These are phyloP conservation scores for Heptranchias perlo DNA, from an alignment of 2,113 vertebrate species.

Conservation along the genomic window DNA sequence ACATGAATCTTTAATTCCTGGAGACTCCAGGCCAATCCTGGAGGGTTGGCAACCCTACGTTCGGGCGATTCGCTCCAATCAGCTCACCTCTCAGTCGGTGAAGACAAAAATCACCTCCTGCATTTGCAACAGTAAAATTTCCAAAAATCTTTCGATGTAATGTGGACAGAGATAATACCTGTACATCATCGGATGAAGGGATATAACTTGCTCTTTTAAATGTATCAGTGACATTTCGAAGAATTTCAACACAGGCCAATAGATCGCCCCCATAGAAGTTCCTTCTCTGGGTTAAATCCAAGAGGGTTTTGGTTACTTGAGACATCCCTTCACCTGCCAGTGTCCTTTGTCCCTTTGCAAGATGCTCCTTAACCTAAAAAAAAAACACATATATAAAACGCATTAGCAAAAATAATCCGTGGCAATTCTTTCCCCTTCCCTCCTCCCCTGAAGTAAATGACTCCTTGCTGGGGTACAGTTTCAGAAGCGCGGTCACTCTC, in stretches of 20 bases:
- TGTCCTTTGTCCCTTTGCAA: slow-evolving; percentile 89
- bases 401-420: not conserved
- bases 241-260: slow-evolving; percentile 93
- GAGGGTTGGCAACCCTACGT: not conserved
- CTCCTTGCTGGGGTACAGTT: not conserved
- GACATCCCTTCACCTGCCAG: slow-evolving; percentile 95
- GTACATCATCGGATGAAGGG: slow-evolving; percentile 92
- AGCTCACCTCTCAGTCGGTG: not conserved
- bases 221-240: slow-evolving; percentile 94
- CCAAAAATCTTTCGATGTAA: not conserved
- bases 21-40: not conserved
- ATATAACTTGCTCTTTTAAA: slow-evolving; percentile 95
- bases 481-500: not conserved
- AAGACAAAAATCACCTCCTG: not conserved
- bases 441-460: not conserved
- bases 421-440: not conserved
- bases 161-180: slow-evolving; percentile 66
- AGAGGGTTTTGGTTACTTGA: slow-evolving; percentile 89
- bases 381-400: not conserved
- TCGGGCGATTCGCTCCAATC: not conserved
- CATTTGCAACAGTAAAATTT: not conserved
- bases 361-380: slow-evolving; percentile 87
- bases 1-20: not conserved
- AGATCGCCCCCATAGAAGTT: slow-evolving; percentile 96
- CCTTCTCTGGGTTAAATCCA: slow-evolving; percentile 94